Conservation (phyloP, 2,797 vertebrate genomes). For the Leptatherina wallacei region DNA sequence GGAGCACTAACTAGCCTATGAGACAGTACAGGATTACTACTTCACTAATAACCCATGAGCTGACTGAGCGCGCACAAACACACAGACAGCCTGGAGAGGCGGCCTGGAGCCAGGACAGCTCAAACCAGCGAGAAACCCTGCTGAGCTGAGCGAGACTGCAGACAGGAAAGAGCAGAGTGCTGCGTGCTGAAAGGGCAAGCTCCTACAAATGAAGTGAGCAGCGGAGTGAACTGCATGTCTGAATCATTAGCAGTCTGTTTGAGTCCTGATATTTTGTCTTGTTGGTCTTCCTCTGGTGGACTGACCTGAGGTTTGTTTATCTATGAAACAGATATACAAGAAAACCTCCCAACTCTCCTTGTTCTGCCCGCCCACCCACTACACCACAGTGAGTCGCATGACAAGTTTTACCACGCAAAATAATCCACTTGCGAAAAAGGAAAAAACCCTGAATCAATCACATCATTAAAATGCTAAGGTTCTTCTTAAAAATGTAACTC, state of each 20-base stretch:
- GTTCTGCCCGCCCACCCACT: conserved; percentile 18
- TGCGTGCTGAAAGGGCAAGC: conserved; percentile 39
- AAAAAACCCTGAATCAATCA: conserved; percentile 69
- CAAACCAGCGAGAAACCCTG: conserved; percentile 32
- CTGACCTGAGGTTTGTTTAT: conserved; percentile 50
- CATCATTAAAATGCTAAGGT: conserved; percentile 69
- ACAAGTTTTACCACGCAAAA: conserved; percentile 47
- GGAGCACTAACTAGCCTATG: conserved; percentile 52
- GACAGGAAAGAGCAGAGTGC: conserved; percentile 44
- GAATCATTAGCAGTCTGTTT: conserved; percentile 49
- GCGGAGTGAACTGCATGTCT: conserved; percentile 40
- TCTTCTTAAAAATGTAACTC: conserved; percentile 67
- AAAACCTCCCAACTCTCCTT: conserved; percentile 10
- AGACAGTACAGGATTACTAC: conserved; percentile 62
- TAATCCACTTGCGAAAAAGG: conserved; percentile 49
- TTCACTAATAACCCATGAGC: conserved; percentile 48
- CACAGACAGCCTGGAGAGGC: conserved; percentile 31
- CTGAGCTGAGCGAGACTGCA: conserved; percentile 45
- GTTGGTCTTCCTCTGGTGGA: conserved; percentile 42
- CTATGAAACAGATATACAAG: conserved; percentile 64
- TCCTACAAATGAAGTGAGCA: conserved; percentile 51
- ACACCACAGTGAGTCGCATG: conserved; percentile 9
- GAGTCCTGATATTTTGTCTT: conserved; percentile 11
- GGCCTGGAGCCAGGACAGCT: conserved; percentile 43
- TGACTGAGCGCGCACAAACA: conserved; percentile 6